Evolutionary conservation across 2,888 invertebrate genomes (phyloP).

Genomic region (Catocala fraxini): DNA sequence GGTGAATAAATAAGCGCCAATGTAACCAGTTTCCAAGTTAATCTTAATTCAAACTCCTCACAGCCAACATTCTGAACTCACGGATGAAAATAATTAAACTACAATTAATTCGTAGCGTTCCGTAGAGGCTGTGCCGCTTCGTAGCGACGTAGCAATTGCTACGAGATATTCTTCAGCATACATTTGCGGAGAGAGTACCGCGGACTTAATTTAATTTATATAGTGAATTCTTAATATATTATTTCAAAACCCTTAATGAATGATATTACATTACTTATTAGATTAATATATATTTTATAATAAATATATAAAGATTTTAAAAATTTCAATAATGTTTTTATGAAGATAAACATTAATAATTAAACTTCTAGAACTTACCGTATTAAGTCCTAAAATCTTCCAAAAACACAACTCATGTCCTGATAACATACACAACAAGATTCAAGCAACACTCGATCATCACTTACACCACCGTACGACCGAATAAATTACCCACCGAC

Average conservation of each 20-base stretch:
- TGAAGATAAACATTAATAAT: not conserved
- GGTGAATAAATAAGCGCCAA: not conserved
- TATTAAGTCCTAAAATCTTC: slow-evolving; percentile 37
- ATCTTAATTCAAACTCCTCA: slow-evolving; percentile 2
- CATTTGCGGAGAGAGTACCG: slow-evolving; percentile 44
- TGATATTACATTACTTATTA: slow-evolving; percentile 11
- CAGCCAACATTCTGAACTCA: slow-evolving; percentile 6
- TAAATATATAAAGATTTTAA: not conserved
- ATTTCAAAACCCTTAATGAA: too few relatives aligned
- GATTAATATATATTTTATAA: not conserved
- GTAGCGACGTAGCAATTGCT: slow-evolving; percentile 43
- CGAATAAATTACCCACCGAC: slow-evolving; percentile 30
- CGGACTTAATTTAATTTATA: slow-evolving; percentile 42
- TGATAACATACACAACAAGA: slow-evolving; percentile 56
- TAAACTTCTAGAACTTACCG: slow-evolving; percentile 26
- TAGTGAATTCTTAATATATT: slow-evolving; percentile 26
- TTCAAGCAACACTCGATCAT: slow-evolving; percentile 60
- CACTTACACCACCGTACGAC: slow-evolving; percentile 61
- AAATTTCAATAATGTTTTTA: too few relatives aligned
- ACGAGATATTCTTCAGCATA: slow-evolving; percentile 51
- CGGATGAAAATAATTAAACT: slow-evolving; percentile 44
- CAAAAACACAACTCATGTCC: slow-evolving; percentile 53
- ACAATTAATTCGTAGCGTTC: slow-evolving; percentile 49
- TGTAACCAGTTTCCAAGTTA: not conserved
- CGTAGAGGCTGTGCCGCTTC: slow-evolving; percentile 45